A percentile compares a stretch with the other conserved stretches of the same genome.
Conservation (phyloP, 2,888 invertebrate genomes). For the Neria commutata region DNA sequence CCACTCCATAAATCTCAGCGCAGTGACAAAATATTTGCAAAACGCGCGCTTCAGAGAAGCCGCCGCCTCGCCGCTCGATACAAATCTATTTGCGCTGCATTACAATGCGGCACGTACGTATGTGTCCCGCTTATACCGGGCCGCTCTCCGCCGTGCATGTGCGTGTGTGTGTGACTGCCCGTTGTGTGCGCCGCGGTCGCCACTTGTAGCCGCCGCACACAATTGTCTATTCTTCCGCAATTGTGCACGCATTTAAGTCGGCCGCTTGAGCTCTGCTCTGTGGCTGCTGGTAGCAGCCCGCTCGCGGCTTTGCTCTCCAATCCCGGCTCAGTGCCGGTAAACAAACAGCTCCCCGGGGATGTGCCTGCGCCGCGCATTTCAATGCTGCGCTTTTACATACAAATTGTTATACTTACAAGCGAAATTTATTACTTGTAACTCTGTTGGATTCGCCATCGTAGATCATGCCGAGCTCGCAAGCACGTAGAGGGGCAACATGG, state of each 20-base stretch:
- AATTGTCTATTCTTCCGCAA: conserved; percentile 50
- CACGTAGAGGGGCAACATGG: too few species aligned
- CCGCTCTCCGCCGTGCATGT: too few species aligned
- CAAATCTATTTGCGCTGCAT: conserved; percentile 49
- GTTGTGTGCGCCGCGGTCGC: conserved; percentile 28
- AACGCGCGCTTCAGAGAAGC: conserved; percentile 55
- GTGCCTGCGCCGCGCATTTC: conserved; percentile 22
- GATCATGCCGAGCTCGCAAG: too few species aligned
- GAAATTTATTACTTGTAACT: conserved; percentile 52
- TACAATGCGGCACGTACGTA: conserved; percentile 12
- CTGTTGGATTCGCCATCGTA: conserved; percentile 28
- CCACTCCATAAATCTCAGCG: conserved; percentile 57
- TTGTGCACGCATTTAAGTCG: conserved; percentile 37
- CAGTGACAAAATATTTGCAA: conserved; percentile 60
- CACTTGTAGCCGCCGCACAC: conserved; percentile 35
- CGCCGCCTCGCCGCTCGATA: conserved; percentile 55
- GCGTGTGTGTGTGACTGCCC: too few species aligned
- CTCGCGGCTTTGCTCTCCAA: conserved; percentile 19
- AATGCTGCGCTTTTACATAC: conserved; percentile 50
- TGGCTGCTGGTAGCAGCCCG: conserved; percentile 44
- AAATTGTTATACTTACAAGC: conserved; percentile 59
- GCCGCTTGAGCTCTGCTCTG: conserved; percentile 10
- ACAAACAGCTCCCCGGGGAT: conserved; percentile 50
- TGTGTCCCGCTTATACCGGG: conserved; percentile 5
- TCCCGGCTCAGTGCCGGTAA: conserved; percentile 10